These are phyloP conservation scores for Unio pictorum DNA, from an alignment of 2,888 invertebrate species.

Conservation along the genomic window DNA sequence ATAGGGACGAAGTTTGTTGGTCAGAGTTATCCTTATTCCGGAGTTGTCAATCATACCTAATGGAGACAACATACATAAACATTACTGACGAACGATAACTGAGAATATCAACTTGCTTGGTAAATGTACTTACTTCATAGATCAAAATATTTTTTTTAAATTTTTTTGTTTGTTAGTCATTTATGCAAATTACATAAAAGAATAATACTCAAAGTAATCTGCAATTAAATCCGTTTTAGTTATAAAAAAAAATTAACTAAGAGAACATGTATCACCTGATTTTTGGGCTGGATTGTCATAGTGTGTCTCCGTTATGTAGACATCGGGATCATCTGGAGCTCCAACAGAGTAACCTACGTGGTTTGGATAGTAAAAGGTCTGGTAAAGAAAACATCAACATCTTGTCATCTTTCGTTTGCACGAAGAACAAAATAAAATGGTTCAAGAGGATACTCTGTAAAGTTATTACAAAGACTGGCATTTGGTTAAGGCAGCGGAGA, in stretches of 20 bases:
- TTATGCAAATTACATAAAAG: too few relatives aligned
- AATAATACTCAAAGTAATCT: too few relatives aligned
- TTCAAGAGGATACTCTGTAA: too few relatives aligned
- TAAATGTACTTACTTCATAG: too few relatives aligned
- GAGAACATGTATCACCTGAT: constrained; percentile 18
- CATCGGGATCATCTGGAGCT: constrained; percentile 79
- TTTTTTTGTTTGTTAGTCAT: too few relatives aligned
- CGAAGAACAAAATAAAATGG: too few relatives aligned
- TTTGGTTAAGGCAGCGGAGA: too few relatives aligned
- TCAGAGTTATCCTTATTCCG: constrained; percentile 87
- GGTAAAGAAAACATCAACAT: neutral
- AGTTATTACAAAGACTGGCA: too few relatives aligned
- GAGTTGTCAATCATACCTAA: constrained; percentile 71
- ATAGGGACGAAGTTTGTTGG: constrained; percentile 80
- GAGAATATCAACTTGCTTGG: neutral
- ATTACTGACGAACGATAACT: neutral
- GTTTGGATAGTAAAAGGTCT: constrained; percentile 54
- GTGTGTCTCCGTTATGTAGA: constrained; percentile 92
- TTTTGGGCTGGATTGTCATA: constrained; percentile 83
- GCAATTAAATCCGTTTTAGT: too few relatives aligned
- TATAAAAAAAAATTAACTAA: too few relatives aligned
- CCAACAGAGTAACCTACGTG: constrained; percentile 86
- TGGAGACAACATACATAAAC: neutral
- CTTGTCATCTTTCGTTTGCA: too few relatives aligned
- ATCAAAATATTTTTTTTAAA: too few relatives aligned